phyloP scores from a whole-genome alignment of 2,113 vertebrate genomes.

The Poeciliopsis retropinna region DNA sequence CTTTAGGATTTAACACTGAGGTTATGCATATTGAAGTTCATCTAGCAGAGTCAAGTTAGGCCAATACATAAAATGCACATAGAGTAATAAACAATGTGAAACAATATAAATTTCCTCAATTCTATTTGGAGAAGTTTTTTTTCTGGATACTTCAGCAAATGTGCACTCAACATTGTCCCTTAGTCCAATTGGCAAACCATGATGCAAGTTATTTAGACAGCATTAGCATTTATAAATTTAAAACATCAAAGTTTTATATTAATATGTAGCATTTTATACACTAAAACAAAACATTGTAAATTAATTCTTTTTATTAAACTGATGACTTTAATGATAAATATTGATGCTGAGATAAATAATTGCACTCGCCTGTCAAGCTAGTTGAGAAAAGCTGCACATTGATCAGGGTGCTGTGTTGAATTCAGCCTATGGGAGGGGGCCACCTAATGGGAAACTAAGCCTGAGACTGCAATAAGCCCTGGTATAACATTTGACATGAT shows the following conservation, averaged over 20 bases:
- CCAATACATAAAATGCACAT: constrained; percentile 6
- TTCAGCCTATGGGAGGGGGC: constrained; percentile 25
- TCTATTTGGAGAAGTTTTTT: neutral
- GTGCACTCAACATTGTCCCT: neutral
- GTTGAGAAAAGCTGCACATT: constrained; percentile 23
- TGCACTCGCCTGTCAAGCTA: constrained; percentile 11
- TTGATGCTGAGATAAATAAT: constrained; percentile 29
- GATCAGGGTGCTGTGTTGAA: constrained; percentile 33
- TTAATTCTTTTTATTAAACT: constrained; percentile 30
- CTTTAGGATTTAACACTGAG: constrained; percentile 19
- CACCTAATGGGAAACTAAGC: constrained; percentile 42
- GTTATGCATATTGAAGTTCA: constrained; percentile 13
- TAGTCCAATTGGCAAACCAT: too few relatives aligned
- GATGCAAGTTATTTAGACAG: constrained; percentile 1
- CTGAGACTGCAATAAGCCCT: constrained; percentile 50
- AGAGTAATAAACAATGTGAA: constrained; percentile 3
- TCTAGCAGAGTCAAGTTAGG: neutral
- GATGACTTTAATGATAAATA: constrained; percentile 42
- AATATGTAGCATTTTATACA: constrained; percentile 6
- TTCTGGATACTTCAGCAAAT: constrained; percentile 28
- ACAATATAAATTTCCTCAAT: constrained; percentile 18
- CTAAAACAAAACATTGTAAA: neutral
- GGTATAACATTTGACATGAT: constrained; percentile 65
- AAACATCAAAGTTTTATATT: neutral
- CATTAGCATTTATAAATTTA: constrained; percentile 9